Percentiles rank a stretch among this genome's conserved stretches.
phyloP scores from a whole-genome alignment of 1,140 invertebrate genomes.

The Drosophila bipectinata region DNA sequence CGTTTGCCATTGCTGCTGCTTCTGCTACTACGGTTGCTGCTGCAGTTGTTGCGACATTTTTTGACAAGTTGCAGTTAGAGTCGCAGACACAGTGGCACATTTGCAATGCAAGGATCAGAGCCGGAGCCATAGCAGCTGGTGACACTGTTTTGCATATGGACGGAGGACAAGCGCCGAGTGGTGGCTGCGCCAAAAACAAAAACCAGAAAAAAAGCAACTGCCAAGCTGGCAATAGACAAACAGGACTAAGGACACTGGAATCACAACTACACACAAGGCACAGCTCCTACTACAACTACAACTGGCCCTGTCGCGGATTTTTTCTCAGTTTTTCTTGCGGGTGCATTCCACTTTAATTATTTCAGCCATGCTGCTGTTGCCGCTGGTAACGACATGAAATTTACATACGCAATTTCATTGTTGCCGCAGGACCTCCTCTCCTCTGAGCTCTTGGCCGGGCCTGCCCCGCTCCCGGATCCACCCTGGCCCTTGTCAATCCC shows the following conservation, averaged over 20 bases:
- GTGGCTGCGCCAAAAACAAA: constrained; percentile 1
- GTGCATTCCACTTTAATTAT: constrained; percentile 80
- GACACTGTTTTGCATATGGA: constrained; percentile 75
- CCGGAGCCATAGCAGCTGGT: constrained; percentile 48
- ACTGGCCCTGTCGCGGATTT: constrained; percentile 41
- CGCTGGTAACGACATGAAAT: constrained; percentile 79
- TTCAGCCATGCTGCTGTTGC: constrained; percentile 71
- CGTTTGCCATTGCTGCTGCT: constrained; percentile 20
- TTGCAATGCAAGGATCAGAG: constrained; percentile 53
- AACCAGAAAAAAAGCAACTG: constrained; percentile 39
- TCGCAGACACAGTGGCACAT: constrained; percentile 30
- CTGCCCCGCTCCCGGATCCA: not conserved
- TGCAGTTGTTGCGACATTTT: constrained; percentile 69
- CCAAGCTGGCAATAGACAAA: constrained; percentile 66
- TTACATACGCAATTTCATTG: constrained; percentile 83
- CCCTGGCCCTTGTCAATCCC: constrained; percentile 15
- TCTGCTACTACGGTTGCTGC: constrained; percentile 4
- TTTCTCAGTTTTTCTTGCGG: constrained; percentile 37
- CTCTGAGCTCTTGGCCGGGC: constrained; percentile 20
- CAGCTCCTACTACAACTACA: constrained; percentile 17
- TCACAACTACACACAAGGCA: not conserved
- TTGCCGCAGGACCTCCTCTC: constrained; percentile 74
- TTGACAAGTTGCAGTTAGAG: constrained; percentile 78
- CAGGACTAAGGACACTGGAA: constrained; percentile 38
- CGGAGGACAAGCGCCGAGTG: constrained; percentile 39